A percentile compares a stretch with the other conserved stretches of the same genome.
Evolutionary conservation across 2,888 invertebrate species (phyloP).

Genomic region (Morpho helenor): DNA sequence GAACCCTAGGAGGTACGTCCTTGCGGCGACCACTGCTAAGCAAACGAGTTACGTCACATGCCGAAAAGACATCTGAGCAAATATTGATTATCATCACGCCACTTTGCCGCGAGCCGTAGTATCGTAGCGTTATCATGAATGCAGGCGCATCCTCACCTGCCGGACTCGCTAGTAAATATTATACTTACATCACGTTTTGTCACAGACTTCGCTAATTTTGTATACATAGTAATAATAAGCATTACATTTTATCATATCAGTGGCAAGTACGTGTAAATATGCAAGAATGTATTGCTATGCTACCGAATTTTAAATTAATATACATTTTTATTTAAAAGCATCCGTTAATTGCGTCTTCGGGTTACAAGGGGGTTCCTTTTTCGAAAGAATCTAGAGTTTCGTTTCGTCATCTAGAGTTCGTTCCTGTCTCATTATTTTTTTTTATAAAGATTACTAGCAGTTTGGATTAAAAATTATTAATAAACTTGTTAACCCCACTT

Average conservation of each 20-base stretch:
- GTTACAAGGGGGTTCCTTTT: no score
- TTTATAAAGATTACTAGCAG: no score
- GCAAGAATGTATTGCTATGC: not conserved
- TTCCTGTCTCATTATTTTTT: no score
- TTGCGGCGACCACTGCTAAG: slow-evolving; percentile 45
- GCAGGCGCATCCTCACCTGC: slow-evolving; percentile 54
- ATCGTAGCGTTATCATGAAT: slow-evolving; percentile 38
- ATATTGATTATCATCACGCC: slow-evolving; percentile 70
- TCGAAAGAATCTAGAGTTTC: no score
- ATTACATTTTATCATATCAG: not conserved
- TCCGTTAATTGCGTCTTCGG: no score
- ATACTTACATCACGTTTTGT: slow-evolving; percentile 1
- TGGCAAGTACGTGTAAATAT: not conserved
- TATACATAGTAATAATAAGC: not conserved
- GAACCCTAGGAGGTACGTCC: slow-evolving; percentile 40
- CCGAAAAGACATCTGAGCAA: slow-evolving; percentile 56
- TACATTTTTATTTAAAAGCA: not conserved
- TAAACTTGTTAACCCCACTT: no score
- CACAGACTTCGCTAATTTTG: slow-evolving; percentile 2
- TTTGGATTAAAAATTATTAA: no score
- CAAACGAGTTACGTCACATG: slow-evolving; percentile 61
- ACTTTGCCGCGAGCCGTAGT: slow-evolving; percentile 42
- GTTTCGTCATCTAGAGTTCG: no score
- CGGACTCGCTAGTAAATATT: slow-evolving; percentile 15
- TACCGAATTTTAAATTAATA: not conserved